phyloP scores from a whole-genome alignment of 2,888 invertebrate genomes.

The Chrysodeixis includens region DNA sequence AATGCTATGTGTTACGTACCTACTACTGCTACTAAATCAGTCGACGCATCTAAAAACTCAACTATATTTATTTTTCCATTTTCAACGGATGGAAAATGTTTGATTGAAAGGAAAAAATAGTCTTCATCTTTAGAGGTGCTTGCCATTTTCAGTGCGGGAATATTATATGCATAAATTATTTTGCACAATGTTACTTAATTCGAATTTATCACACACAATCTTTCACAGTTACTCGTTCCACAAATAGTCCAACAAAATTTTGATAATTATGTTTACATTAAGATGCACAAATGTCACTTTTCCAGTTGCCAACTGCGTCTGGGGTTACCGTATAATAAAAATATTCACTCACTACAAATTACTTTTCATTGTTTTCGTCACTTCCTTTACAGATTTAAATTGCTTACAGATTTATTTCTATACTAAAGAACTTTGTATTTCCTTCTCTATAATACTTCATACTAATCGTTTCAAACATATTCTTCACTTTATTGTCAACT shows the following conservation, averaged over 20 bases:
- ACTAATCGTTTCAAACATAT: constrained; percentile 41
- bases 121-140: constrained; percentile 59
- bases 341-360: constrained; percentile 33
- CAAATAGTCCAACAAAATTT: constrained; percentile 16
- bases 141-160: constrained; percentile 67
- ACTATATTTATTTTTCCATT: constrained; percentile 89
- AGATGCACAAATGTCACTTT: constrained; percentile 51
- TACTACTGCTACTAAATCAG: constrained; percentile 90
- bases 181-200: constrained; percentile 28
- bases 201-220: constrained; percentile 56
- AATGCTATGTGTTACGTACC: constrained; percentile 84
- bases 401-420: constrained; percentile 37
- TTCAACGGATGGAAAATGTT: constrained; percentile 87
- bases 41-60: constrained; percentile 90
- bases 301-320: constrained; percentile 59
- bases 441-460: constrained; percentile 36
- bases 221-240: constrained; percentile 29
- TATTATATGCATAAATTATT: constrained; percentile 19
- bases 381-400: constrained; percentile 30
- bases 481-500: constrained; percentile 81
- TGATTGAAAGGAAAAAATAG: constrained; percentile 67
- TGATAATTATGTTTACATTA: not conserved
- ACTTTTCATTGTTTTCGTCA: constrained; percentile 31
- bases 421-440: constrained; percentile 35
- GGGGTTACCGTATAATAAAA: constrained; percentile 63